A percentile compares a stretch with the other conserved stretches of the same genome.
Evolutionary conservation across 2,797 vertebrate species (phyloP).

Genomic region (Poecile montanus): DNA sequence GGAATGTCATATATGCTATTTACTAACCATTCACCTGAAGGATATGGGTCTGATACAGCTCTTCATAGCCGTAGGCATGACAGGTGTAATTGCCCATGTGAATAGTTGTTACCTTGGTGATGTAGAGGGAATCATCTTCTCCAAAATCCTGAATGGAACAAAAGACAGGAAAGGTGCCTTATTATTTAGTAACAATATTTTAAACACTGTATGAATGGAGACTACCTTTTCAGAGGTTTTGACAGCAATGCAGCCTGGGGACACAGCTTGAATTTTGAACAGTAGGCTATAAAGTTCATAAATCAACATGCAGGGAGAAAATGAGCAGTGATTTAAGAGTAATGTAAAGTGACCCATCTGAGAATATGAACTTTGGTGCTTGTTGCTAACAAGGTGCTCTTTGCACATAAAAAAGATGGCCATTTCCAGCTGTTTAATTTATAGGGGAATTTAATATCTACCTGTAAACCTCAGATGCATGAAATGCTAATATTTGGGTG

Average conservation of each 20-base stretch:
- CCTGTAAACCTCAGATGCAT: neutral
- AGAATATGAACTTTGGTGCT: constrained; percentile 30
- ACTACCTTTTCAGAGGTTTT: neutral
- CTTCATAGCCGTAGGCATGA: constrained; percentile 94
- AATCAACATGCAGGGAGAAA: neutral
- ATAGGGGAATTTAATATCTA: constrained; percentile 2
- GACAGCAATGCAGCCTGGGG: neutral
- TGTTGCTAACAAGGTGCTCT: constrained; percentile 38
- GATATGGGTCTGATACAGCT: constrained; percentile 93
- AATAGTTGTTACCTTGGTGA: constrained; percentile 96
- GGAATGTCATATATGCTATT: constrained; percentile 76
- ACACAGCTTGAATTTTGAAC: neutral
- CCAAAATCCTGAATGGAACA: constrained; percentile 89
- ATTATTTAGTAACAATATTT: neutral
- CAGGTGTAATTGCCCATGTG: constrained; percentile 99
- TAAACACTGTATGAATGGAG: neutral
- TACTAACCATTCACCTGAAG: constrained; percentile 99
- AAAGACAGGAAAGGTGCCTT: constrained; percentile 43
- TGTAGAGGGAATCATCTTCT: constrained; percentile 94
- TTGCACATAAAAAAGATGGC: constrained; percentile 1
- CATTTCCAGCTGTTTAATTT: constrained; percentile 44
- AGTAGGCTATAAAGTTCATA: neutral
- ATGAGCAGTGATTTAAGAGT: neutral
- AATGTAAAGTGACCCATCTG: constrained; percentile 12
- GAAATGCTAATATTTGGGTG: neutral